A percentile compares a stretch with the other conserved stretches of the same genome.
These are phyloP conservation scores for Rhimphoctona megacephalus DNA, from an alignment of 2,888 invertebrate species.

Conservation along the genomic window DNA sequence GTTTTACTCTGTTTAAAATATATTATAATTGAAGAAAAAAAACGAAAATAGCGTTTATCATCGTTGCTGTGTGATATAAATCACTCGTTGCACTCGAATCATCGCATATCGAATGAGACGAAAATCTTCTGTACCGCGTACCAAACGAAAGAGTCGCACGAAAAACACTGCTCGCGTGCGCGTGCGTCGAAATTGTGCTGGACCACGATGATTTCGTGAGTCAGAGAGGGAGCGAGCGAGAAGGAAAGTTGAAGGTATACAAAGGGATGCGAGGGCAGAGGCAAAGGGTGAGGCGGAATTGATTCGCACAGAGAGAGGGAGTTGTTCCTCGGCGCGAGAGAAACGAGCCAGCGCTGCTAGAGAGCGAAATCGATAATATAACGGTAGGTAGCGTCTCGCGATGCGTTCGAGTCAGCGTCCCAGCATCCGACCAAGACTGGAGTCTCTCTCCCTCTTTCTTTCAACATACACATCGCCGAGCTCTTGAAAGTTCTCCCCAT, in stretches of 20 bases:
- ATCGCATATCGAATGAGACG: background rate
- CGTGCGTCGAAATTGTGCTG: background rate
- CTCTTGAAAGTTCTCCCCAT: background rate
- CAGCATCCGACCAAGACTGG: conserved; percentile 76
- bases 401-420: conserved; percentile 67
- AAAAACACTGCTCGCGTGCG: background rate
- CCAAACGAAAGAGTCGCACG: background rate
- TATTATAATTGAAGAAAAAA: background rate
- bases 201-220: conserved; percentile 6
- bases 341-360: conserved; percentile 63
- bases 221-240: conserved; percentile 20
- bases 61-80: background rate
- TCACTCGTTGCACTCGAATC: background rate
- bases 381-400: conserved; percentile 69
- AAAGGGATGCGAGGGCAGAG: conserved; percentile 40
- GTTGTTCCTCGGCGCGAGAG: conserved; percentile 36
- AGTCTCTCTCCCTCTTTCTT: background rate
- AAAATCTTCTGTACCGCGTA: background rate
- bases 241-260: conserved; percentile 9
- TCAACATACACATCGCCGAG: background rate
- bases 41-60: background rate
- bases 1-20: background rate
- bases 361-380: conserved; percentile 82
- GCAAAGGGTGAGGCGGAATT: conserved; percentile 66
- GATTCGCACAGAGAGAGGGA: conserved; percentile 37